These are phyloP conservation scores for Anas flavirostris DNA, from an alignment of 2,797 vertebrate genomes.

Conservation along the genomic window DNA sequence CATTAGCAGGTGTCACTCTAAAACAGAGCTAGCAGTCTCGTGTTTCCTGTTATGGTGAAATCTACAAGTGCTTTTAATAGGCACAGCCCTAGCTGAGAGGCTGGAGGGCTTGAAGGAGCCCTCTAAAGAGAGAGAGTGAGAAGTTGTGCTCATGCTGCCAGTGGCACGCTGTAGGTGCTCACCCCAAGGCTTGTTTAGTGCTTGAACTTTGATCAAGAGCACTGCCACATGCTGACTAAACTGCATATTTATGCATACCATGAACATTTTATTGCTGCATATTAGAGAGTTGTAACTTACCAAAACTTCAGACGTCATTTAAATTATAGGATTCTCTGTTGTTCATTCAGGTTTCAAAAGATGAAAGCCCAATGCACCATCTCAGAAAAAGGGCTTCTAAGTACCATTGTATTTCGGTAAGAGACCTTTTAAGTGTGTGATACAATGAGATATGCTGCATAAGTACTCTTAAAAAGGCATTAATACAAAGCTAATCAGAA, in stretches of 20 bases:
- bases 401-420: background rate
- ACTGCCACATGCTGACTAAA: background rate
- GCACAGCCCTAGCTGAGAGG: background rate
- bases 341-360: background rate
- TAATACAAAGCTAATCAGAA: accelerated
- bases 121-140: background rate
- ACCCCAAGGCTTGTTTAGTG: background rate
- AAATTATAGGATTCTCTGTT: background rate
- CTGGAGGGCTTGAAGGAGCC: background rate
- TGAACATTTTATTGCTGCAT: background rate
- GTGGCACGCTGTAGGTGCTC: background rate
- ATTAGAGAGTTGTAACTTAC: background rate
- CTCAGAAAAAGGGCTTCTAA: background rate
- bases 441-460: background rate
- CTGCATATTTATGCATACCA: background rate
- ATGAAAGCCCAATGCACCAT: background rate
- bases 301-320: background rate
- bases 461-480: background rate
- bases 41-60: background rate
- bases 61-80: background rate
- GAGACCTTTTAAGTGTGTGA: background rate
- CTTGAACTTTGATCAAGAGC: background rate
- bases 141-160: background rate
- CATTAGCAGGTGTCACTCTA: background rate
- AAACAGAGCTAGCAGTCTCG: background rate